Percentiles rank a stretch among this genome's conserved stretches.
Conservation (phyloP, 2,113 vertebrate species). For the Phylloscopus trochiloides region DNA sequence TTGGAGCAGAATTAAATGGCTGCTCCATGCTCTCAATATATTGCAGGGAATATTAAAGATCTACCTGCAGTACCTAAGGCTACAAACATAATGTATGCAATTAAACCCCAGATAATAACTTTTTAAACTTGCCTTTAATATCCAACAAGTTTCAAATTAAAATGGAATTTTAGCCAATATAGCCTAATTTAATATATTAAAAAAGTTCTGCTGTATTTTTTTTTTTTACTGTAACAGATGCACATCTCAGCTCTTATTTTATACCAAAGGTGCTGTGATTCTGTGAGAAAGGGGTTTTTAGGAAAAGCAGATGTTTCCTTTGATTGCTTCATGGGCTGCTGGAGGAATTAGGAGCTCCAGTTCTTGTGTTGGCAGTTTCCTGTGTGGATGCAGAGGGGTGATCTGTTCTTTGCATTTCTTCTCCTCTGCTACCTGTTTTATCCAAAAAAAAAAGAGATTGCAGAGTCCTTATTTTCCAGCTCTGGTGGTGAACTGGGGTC, state of each 20-base stretch:
- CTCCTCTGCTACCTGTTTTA: neutral
- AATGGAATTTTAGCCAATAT: neutral
- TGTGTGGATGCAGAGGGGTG: neutral
- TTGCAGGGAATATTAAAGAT: conserved; percentile 28
- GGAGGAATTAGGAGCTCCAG: neutral
- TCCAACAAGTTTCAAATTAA: conserved; percentile 8
- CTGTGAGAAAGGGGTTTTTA: neutral
- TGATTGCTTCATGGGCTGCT: neutral
- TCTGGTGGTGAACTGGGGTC: neutral
- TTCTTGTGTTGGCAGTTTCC: neutral
- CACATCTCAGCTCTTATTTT: neutral
- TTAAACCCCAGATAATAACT: conserved; percentile 51
- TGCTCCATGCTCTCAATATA: neutral
- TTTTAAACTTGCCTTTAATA: conserved; percentile 31
- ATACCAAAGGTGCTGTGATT: neutral
- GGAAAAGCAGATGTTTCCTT: neutral
- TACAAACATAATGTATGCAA: conserved; percentile 31
- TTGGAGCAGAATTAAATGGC: neutral
- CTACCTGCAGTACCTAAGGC: conserved; percentile 26
- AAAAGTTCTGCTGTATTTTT: neutral
- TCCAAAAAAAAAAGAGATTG: neutral
- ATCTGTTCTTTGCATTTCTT: neutral
- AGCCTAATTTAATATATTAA: neutral
- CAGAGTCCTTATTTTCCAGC: neutral
- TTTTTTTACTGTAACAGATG: neutral